Base-by-base conservation (phyloP, 1,140 invertebrate genomes). In the Propsilocerus akamusi region DNA sequence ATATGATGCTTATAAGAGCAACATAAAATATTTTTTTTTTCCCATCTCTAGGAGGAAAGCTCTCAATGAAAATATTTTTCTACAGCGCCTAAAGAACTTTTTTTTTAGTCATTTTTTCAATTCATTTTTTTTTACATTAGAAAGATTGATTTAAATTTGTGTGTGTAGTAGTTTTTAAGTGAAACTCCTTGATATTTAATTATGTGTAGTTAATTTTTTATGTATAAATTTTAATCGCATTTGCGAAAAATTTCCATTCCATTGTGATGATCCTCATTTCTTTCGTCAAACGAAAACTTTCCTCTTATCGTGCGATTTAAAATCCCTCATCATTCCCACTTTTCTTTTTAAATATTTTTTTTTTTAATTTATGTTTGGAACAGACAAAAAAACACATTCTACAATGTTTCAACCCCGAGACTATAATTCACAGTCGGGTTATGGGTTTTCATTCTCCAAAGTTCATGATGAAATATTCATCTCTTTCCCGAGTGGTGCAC, bases 391-490 rank as follows among this genome's bases (percentile, higher is more conserved):
- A n/a, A n/a, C n/a, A n/a, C n/a, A n/a, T n/a, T n/a, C n/a, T n/a
- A n/a, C n/a, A n/a, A n/a, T n/a, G n/a, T n/a, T n/a, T n/a, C n/a
- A n/a, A n/a, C n/a, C n/a, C n/a, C n/a, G n/a, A n/a, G n/a, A n/a
- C n/a, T n/a, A n/a, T n/a, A n/a, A n/a, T n/a, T n/a, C n/a, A n/a
- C n/a, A n/a, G n/a, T n/a, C n/a, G n/a, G n/a, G 34, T 41, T 41
- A 41, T 41, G 34, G 34, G 17, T 41, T 41, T 20, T 41, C 34
- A 41, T 41, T 41, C 22, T 41, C 34, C 34, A 41, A 41, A 41
- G 12, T 41, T 41, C 34, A 41, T 41, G 34, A 41, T 41, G 34
- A 41, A 41, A 41, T 41, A 41, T 41, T 41, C 34, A 41, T 41
- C 14, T 41, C 34, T 41, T 41, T 41, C 34, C 34, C 34, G 34